Evolutionary conservation across 2,113 vertebrate genomes (phyloP).

Genomic region (Acrocephalus kingi): DNA sequence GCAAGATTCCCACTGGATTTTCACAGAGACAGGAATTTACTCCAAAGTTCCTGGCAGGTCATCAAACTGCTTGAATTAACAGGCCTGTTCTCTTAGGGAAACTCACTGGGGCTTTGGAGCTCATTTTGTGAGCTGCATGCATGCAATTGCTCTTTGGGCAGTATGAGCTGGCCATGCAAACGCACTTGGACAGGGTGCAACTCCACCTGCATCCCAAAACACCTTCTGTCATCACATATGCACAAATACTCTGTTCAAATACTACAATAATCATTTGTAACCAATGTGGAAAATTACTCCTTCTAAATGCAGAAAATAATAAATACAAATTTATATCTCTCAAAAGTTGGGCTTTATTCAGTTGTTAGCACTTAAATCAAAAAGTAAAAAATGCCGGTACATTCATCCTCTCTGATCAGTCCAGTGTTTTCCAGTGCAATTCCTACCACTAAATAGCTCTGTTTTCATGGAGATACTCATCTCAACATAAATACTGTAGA

Average conservation of each 20-base stretch:
- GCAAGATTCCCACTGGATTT: not conserved
- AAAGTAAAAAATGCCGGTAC: not conserved
- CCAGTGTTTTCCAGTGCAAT: not conserved
- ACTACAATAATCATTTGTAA: not conserved
- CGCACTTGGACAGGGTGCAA: not conserved
- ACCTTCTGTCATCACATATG: not conserved
- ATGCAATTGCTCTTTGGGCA: not conserved
- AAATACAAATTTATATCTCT: not conserved
- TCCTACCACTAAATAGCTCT: not conserved
- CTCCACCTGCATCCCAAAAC: not conserved
- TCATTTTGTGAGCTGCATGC: not conserved
- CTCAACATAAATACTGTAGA: not conserved
- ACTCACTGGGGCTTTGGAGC: not conserved
- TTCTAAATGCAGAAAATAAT: not conserved
- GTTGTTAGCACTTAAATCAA: not conserved
- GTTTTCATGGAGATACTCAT: not conserved
- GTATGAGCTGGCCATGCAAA: not conserved
- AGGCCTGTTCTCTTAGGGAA: not conserved
- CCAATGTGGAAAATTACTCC: not conserved
- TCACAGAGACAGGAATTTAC: not conserved
- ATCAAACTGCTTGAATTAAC: not conserved
- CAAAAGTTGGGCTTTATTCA: not conserved
- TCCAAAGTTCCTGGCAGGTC: not conserved
- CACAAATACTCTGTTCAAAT: not conserved
- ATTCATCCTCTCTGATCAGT: not conserved